Base-by-base conservation (phyloP, 2,113 vertebrate species). In the Apistogramma diplotaenia region DNA sequence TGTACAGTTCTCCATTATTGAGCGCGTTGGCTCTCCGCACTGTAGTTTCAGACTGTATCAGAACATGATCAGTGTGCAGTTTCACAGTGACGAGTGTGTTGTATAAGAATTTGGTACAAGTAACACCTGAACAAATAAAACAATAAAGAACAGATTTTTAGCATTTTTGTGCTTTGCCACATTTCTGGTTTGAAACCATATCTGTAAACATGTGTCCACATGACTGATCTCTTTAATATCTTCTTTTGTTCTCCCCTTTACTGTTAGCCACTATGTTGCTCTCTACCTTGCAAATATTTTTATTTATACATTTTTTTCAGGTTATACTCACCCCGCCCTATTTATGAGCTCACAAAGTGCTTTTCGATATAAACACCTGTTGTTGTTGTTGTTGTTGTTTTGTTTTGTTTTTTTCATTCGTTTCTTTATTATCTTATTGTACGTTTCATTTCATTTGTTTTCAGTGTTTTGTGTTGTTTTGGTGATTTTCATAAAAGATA, bases 301-400 rank as follows among this genome's bases (percentile, higher is more conserved):
- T 57, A 35, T 62, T 80, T 81, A 46, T 57, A 35, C 76, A 23
- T 83, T 53, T 37, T 37, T 70, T 78, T 84, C 25, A n/a, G 3
- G 61, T 83, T 43, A 12, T 56, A 29, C 19, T 82, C 78, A 79
- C 76, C 6, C 31, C 27, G 53, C 51, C 75, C 74, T 78, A 49
- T 87, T 84, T 74, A 78, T 74, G 46, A 85, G 67, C 43, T 90
- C 91, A 93, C 89, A 83, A 92, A 92, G 91, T 93, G 90, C 90
- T 92, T 93, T 93, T 92, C 81, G 76, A 79, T 78, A 91, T 51
- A 40, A 79, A 78, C 73, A 86, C 72, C 59, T 81, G 35, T 23
- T 57, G 51, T 82, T n/a, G n/a, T 90, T 8, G 37, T 82, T 57
- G n/a, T n/a, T n/a, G n/a, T n/a, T n/a, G n/a, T n/a, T n/a, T n/a